Evolutionary conservation across 1,140 invertebrate genomes (phyloP).

Genomic region (Phocides pigmalion): DNA sequence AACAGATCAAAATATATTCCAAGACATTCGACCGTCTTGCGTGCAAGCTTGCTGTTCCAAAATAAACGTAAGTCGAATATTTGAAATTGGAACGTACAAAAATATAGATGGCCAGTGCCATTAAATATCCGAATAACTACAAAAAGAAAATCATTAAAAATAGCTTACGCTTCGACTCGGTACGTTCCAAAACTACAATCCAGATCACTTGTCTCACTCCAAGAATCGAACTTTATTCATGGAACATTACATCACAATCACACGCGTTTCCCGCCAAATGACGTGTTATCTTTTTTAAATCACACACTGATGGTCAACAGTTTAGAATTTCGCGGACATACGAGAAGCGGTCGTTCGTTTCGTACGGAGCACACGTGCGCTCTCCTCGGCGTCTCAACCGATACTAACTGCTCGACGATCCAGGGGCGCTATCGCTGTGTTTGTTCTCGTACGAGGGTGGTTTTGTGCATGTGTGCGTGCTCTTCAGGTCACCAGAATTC

Average conservation of each 20-base stretch:
- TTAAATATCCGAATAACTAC: conserved; percentile 20
- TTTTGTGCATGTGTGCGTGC: conserved; percentile 42
- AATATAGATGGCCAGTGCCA: conserved; percentile 20
- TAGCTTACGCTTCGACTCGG: conserved; percentile 26
- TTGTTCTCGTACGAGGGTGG: conserved; percentile 37
- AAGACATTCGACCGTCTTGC: conserved; percentile 1
- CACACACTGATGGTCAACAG: conserved; percentile 27
- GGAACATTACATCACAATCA: conserved; percentile 26
- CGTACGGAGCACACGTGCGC: conserved; percentile 27
- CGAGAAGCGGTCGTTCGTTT: conserved; percentile 32
- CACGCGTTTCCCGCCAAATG: conserved; percentile 27
- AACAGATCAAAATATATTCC: conserved; percentile 12
- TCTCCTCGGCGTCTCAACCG: conserved; percentile 30
- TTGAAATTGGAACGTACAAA: conserved; percentile 25
- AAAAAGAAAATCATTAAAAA: conserved; percentile 35
- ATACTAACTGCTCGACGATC: conserved; percentile 36
- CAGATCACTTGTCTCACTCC: conserved; percentile 3
- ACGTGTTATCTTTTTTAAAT: conserved; percentile 28
- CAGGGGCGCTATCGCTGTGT: conserved; percentile 32
- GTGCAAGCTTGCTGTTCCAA: conserved; percentile 7
- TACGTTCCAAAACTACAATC: conserved; percentile 18
- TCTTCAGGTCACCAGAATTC: conserved; percentile 63
- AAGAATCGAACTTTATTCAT: conserved; percentile 10
- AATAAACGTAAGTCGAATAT: neutral
- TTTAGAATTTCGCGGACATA: conserved; percentile 24